Percentiles rank a stretch among this genome's conserved stretches.
Conservation (phyloP, 2,113 vertebrate genomes). For the Ammospiza nelsoni region DNA sequence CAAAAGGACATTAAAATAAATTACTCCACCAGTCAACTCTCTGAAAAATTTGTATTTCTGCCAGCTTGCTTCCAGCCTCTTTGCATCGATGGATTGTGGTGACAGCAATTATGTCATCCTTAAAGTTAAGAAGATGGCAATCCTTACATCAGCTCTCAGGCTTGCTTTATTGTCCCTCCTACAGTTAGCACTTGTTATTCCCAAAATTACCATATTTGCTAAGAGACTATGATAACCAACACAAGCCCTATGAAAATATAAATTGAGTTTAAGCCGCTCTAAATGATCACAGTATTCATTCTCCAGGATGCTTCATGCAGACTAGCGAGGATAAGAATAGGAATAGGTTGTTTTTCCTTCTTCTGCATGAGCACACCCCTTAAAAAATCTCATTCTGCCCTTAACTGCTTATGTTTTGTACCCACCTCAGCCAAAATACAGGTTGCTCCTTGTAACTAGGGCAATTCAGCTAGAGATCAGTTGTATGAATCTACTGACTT, state of each 20-base stretch:
- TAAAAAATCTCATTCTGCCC: constrained; percentile 12
- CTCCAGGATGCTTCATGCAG: constrained; percentile 19
- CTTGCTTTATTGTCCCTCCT: constrained; percentile 45
- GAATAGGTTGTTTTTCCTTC: background rate
- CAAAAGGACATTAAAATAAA: constrained; percentile 60
- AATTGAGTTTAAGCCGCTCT: background rate
- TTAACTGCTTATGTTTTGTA: background rate
- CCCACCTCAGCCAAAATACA: background rate
- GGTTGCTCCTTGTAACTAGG: background rate
- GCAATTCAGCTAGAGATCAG: background rate
- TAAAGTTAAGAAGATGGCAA: constrained; percentile 51
- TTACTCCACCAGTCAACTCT: constrained; percentile 54
- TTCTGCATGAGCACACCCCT: background rate
- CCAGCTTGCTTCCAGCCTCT: constrained; percentile 47
- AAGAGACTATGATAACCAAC: constrained; percentile 28
- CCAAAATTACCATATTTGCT: constrained; percentile 21
- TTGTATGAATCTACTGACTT: background rate
- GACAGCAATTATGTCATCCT: constrained; percentile 63
- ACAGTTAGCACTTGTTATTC: constrained; percentile 55
- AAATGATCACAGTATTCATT: background rate
- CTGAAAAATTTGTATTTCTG: constrained; percentile 50
- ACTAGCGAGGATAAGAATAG: background rate
- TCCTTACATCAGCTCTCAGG: constrained; percentile 47
- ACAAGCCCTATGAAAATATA: background rate
- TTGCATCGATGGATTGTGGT: constrained; percentile 29